Base-by-base conservation (phyloP, 2,113 vertebrate genomes). In the Suncus etruscus region DNA sequence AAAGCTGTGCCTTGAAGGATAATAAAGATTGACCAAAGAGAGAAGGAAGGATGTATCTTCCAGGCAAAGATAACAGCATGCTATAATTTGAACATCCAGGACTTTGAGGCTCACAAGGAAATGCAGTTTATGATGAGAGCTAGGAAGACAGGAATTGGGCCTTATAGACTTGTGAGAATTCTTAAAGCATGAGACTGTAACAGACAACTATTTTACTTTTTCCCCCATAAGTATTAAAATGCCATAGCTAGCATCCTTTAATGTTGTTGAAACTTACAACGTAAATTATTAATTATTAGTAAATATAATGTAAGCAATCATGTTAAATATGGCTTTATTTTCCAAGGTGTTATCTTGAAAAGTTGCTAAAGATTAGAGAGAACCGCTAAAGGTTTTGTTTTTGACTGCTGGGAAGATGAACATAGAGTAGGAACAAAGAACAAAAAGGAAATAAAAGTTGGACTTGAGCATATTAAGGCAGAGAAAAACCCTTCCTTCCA, bases 341-440 rank as follows among this genome's bases (percentile, higher is more conserved):
- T 72, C 15, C 31, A 12, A 79, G 50, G 75, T 3, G 24, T 12
- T 31, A 22, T 69, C 91, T 84, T 78, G 31, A 48, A 91, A 90
- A 47, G 4, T 32, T n/a, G 29, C 18, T 66, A 75, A 39, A 76
- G 22, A 10, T 11, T n/a, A 29, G 15, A 20, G 27, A 87, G 27
- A 66, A 11, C 7, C 0, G 1, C 29, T 9, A 14, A 54, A 58
- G 73, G 15, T n/a, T 89, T 66, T 66, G 51, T 47, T 14, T 1
- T n/a, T 14, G 20, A 47, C 45, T 65, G 20, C 0, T 11, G 51
- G 27, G 31, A n/a, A 65, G 65, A 78, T 0, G 8, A 81, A 54
- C 6, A 39, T 39, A n/a, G 6, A 22, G 4, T 16, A 48, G 48
- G 50, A 24, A 76, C 2, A 15, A 31, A 15, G 24, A 58, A 22